Percentiles rank a stretch among this genome's conserved stretches.
Evolutionary conservation across 2,113 vertebrate species (phyloP).

Genomic region (Capricornis sumatraensis): DNA sequence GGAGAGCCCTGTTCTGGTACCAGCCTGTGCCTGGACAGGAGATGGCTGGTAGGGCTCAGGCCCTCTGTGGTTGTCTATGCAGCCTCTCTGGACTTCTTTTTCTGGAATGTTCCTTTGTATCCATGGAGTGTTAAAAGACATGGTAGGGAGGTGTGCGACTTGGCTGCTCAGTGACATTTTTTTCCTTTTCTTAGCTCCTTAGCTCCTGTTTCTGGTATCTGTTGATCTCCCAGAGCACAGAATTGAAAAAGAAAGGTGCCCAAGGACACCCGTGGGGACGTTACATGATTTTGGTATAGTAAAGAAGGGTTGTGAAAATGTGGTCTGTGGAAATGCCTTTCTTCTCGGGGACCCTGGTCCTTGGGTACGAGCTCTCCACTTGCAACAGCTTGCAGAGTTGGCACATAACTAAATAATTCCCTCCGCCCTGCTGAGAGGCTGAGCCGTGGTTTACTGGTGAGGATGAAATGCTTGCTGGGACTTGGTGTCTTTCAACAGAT

Average conservation of each 20-base stretch:
- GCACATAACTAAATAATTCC: too few species aligned
- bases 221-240: not conserved
- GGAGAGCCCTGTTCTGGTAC: not conserved
- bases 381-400: too few species aligned
- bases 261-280: not conserved
- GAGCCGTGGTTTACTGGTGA: fast-evolving
- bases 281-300: not conserved
- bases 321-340: not conserved
- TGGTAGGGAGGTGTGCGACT: not conserved
- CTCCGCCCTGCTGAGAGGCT: fast-evolving
- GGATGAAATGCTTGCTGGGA: not conserved
- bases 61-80: fast-evolving
- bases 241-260: not conserved
- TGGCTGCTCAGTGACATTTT: not conserved
- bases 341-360: not conserved
- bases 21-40: not conserved
- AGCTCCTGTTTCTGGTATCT: not conserved
- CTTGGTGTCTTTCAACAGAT: not conserved
- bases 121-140: not conserved
- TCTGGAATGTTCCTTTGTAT: not conserved
- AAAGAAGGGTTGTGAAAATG: not conserved
- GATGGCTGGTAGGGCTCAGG: fast-evolving
- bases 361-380: not conserved
- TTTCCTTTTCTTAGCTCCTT: not conserved
- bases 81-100: not conserved